Evolutionary conservation across 2,888 invertebrate genomes (phyloP).

Genomic region (Campoplex nolae): DNA sequence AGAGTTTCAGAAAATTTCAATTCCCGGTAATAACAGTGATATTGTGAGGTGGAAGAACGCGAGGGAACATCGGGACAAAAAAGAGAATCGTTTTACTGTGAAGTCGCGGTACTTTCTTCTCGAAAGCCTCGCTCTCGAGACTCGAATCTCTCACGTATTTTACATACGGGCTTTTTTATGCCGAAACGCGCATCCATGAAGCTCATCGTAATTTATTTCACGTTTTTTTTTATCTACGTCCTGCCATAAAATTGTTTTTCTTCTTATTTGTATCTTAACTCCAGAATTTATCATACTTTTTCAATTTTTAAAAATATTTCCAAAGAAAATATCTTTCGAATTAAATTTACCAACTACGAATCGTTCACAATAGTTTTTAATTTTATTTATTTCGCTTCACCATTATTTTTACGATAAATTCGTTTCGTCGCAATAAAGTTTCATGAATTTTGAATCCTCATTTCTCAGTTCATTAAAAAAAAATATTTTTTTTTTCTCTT

Average conservation of each 20-base stretch:
- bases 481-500: no score
- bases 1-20: slow-evolving; percentile 18
- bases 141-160: slow-evolving; percentile 18
- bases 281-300: background rate
- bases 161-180: background rate
- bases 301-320: background rate
- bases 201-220: background rate
- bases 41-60: background rate
- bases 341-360: background rate
- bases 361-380: background rate
- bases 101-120: slow-evolving; percentile 50
- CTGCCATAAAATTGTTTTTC: background rate
- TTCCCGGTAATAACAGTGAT: slow-evolving; percentile 22
- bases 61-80: background rate
- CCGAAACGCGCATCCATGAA: background rate
- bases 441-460: no score
- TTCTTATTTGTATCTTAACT: background rate
- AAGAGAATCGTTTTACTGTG: slow-evolving; percentile 24
- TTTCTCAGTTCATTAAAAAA: no score
- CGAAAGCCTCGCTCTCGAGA: slow-evolving; percentile 31
- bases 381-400: no score
- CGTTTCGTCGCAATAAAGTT: background rate
- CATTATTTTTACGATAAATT: background rate
- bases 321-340: background rate
- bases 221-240: background rate